Base-by-base conservation (phyloP, 2,888 invertebrate species). In the Dicyrtomina minuta region DNA sequence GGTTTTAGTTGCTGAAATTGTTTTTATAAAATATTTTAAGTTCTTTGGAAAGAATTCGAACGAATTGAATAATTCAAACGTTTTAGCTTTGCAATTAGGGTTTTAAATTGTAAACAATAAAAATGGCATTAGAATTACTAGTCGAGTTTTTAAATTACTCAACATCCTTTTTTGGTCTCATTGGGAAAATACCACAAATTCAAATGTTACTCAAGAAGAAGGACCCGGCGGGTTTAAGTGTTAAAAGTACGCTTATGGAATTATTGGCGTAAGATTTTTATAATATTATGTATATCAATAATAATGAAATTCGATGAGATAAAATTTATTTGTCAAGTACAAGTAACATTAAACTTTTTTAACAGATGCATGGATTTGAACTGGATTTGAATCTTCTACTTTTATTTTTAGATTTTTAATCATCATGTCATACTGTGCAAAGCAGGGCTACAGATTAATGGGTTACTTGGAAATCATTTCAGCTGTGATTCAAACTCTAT, bases 151-250 rank as follows among this genome's bases (percentile, higher is more conserved):
- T 68, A 26, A 68, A 68, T 22, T 68, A 68, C 53, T 53, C 68
- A 13, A 46, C 53, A 1, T 41, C 43, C 12, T 2, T 51, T 3
- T 61, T 24, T 61, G 68, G 92, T 80, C 84, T 91, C 61, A 85
- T 92, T 75, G 83, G 90, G 75, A 93, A 93, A 85, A 85, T 93
- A 62, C 93, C 93, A 0, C 93, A 93, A 84, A 92, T 93, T 73
- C 81, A 87, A 73, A 88, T 87, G 70, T 84, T 93, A 62, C 79
- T 85, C 8, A 83, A 85, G 73, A 85, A 86, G 61, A 85, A 88
- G 81, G 89, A 88, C 64, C 87, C 90, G 0, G 85, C 86, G 77
- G 91, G 92, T 68, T 86, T 91, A 70, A 89, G 87, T 78, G 79
- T 88, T 53, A 82, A 86, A 75, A 87, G 88, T 41, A 83, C 90